Evolutionary conservation across 1,140 invertebrate genomes (phyloP).

Genomic region (Venturia canescens): DNA sequence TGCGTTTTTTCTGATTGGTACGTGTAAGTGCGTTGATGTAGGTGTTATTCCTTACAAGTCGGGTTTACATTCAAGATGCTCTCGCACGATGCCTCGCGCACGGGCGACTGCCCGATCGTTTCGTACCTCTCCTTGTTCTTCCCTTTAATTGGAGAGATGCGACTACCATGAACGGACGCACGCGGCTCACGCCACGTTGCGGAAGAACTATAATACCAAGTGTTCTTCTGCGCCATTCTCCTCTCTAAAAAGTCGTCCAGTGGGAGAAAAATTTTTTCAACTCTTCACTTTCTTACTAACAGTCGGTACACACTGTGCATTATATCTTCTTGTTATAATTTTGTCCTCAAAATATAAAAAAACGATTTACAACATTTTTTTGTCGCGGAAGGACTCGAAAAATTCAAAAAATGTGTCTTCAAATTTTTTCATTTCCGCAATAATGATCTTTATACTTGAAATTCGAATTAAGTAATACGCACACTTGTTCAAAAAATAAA

Average conservation of each 20-base stretch:
- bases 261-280: background rate
- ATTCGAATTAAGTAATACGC: too few relatives aligned
- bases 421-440: too few relatives aligned
- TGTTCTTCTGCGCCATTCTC: too few relatives aligned
- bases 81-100: conserved; percentile 53
- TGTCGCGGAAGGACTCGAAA: too few relatives aligned
- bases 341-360: too few relatives aligned
- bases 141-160: conserved; percentile 23
- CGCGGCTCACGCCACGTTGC: conserved; percentile 11
- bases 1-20: too few relatives aligned
- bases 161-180: background rate
- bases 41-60: background rate
- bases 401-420: too few relatives aligned
- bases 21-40: conserved; percentile 35
- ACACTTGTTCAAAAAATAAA: too few relatives aligned
- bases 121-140: conserved; percentile 13
- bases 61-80: conserved; percentile 13
- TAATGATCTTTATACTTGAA: too few relatives aligned
- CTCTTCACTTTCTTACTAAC: background rate
- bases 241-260: too few relatives aligned
- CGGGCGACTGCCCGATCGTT: conserved; percentile 48
- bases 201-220: background rate
- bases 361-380: too few relatives aligned
- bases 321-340: too few relatives aligned
- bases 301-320: background rate